Base-by-base conservation (phyloP, 2,797 vertebrate genomes). In the Spinus pinus region DNA sequence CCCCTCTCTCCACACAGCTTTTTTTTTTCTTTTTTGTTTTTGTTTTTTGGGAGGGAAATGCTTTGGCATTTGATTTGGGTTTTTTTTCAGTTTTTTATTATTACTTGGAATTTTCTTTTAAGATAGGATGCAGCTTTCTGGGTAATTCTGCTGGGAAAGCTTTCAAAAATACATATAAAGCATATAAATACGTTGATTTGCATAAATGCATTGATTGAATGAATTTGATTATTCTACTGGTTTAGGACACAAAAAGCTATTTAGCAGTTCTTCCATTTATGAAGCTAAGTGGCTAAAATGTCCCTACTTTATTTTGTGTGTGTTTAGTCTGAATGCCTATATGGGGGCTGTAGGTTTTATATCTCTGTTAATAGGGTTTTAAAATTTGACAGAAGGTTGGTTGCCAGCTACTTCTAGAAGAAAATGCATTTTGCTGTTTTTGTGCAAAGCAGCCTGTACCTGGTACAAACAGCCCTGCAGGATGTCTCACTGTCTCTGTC, bases 21-120 rank as follows among this genome's bases (percentile, higher is more conserved):
- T 7, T 37, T 37, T 20, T 2, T 37, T 17, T 33, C 12, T 27
- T 4, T 41, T 16, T 17, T 31, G 20, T 16, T 6, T 24, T 6
- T 57, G 25, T 17, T 25, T 35, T 28, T 18, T 44, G 17, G 18
- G 18, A 2, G 7, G 6, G 4, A 3, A 54, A 35, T 39, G 22
- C 23, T 31, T 53, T 22, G 13, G 4, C 5, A 19, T 6, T 30
- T 39, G 37, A 14, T 42, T 41, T 60, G 37, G 2, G 4, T 2
- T 1, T 33, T 50, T 35, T 39, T 67, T 16, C 16, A 35, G 10
- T 23, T 41, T 53, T 78, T 83, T 61, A 61, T 56, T 81, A 64
- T 96, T 78, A 57, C 73, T 84, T 92, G 77, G 57, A 79, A 92
- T 91, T 88, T 92, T 95, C 57, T 89, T 77, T 92, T 70, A 69